phyloP scores from a whole-genome alignment of 2,888 invertebrate genomes.

The Nomada goodeniana region DNA sequence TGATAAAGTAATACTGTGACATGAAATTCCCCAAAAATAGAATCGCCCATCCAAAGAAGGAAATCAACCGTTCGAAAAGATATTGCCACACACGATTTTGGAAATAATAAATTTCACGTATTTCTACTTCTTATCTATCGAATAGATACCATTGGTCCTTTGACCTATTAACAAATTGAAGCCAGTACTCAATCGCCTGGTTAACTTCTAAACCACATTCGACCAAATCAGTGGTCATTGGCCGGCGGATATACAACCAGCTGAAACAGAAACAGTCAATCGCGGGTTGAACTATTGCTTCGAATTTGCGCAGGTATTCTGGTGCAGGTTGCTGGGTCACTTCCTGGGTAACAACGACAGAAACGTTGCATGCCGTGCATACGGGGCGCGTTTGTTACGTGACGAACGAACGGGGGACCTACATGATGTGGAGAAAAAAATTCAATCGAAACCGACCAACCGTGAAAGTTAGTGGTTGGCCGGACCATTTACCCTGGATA shows the following conservation, averaged over 20 bases:
- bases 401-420: conserved; percentile 59
- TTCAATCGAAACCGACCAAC: conserved; percentile 72
- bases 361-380: conserved; percentile 42
- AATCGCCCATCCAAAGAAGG: too few relatives aligned
- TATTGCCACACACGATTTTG: too few relatives aligned
- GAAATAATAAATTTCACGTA: too few relatives aligned
- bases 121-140: too few relatives aligned
- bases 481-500: conserved; percentile 61
- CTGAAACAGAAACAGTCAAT: background rate
- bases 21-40: too few relatives aligned
- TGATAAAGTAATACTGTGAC: too few relatives aligned
- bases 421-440: conserved; percentile 36
- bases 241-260: too few relatives aligned
- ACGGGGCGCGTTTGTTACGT: conserved; percentile 70
- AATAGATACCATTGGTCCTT: background rate
- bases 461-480: conserved; percentile 79
- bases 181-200: background rate
- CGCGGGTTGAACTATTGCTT: background rate
- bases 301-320: conserved; percentile 49
- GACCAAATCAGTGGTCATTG: too few relatives aligned
- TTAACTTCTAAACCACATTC: background rate
- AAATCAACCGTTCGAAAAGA: too few relatives aligned
- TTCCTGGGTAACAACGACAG: conserved; percentile 73
- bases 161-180: background rate
- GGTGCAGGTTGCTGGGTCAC: conserved; percentile 65